Evolutionary conservation across 2,888 invertebrate species (phyloP).

Genomic region (Netelia melanura): DNA sequence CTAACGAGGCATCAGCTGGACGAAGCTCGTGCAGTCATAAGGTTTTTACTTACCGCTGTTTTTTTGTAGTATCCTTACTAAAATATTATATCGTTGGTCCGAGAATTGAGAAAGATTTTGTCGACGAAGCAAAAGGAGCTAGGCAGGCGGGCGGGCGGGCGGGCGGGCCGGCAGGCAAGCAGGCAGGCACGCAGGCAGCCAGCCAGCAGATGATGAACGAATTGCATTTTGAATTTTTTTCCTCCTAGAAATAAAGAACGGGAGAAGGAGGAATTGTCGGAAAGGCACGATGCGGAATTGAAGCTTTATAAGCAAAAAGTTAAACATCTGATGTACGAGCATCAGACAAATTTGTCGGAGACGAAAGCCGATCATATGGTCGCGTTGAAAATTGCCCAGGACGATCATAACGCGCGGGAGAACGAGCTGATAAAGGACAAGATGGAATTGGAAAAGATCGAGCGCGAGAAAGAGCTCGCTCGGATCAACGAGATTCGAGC

Average conservation of each 20-base stretch:
- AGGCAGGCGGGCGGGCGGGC: background rate
- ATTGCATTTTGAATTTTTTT: background rate
- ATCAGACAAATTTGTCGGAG: slow-evolving; percentile 93
- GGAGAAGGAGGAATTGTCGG: slow-evolving; percentile 94
- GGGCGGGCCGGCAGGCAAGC: slow-evolving; percentile 31
- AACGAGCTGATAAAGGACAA: slow-evolving; percentile 91
- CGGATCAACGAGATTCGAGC: slow-evolving; percentile 91
- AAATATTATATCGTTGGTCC: background rate
- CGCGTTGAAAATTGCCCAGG: slow-evolving; percentile 93
- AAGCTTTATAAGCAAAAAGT: slow-evolving; percentile 97
- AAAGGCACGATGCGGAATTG: slow-evolving; percentile 94
- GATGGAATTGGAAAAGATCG: slow-evolving; percentile 88
- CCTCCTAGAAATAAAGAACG: slow-evolving; percentile 90
- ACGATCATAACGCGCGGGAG: slow-evolving; percentile 92
- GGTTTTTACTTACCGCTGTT: slow-evolving; percentile 80
- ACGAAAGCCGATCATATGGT: slow-evolving; percentile 94
- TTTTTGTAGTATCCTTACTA: background rate
- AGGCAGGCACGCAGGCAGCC: too few species aligned
- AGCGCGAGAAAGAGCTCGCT: slow-evolving; percentile 89
- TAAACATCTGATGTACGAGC: slow-evolving; percentile 96
- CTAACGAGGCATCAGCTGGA: slow-evolving; percentile 96
- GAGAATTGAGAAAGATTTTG: too few species aligned
- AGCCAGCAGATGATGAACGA: too few species aligned
- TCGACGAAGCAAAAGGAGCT: too few species aligned
- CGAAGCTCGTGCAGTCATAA: slow-evolving; percentile 90